Evolutionary conservation across 2,797 vertebrate genomes (phyloP), one percentile per base, ranked within the genome.

Genomic region (Hoplostethus atlanticus): DNA sequence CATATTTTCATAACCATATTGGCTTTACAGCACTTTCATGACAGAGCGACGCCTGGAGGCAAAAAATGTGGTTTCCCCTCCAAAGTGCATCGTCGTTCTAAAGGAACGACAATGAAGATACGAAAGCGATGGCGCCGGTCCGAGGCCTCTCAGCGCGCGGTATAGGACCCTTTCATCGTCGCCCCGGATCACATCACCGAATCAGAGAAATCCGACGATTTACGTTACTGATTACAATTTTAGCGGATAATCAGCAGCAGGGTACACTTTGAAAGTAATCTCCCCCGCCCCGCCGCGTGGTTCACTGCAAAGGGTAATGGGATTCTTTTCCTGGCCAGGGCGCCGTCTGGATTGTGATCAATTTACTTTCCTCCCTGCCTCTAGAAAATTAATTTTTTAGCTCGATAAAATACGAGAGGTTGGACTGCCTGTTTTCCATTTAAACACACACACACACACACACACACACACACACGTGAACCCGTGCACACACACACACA

Each of bases 371-470:
- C 6, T 42, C 17, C 17, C 17, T 25, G 25, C 44, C 46, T 47
- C 63, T 30, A 44, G 58, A 53, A 12, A 77, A 59, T 47, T 21
- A 61, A 10, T 51, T 73, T 65, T 58, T 21, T 21, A 21, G 12
- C 11, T 51, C 42, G 12, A 48, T 65, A 30, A 77, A 75, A 64
- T 48, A 60, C 62, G 68, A 66, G 38, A 68, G 31, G 44, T 44
- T 68, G 46, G 47, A 10, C 28, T 50, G 74, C 31, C 73, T 85
- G 79, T 69, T 87, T 84, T 70, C 30, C 15, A 79, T 81, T 81
- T 62, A 30, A 17, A 52, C 62, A 71, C 47, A 73, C 51, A 52
- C 30, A 78, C 59, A 50, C 47, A 51, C 12, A 16, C 21, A 21
- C 21, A 73, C 51, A 52, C 30, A 78, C 59, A 50, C 47, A 51